Evolutionary conservation across 2,113 vertebrate species (phyloP), one percentile per base, ranked within the genome.

Genomic region (Turdus rufiventris): DNA sequence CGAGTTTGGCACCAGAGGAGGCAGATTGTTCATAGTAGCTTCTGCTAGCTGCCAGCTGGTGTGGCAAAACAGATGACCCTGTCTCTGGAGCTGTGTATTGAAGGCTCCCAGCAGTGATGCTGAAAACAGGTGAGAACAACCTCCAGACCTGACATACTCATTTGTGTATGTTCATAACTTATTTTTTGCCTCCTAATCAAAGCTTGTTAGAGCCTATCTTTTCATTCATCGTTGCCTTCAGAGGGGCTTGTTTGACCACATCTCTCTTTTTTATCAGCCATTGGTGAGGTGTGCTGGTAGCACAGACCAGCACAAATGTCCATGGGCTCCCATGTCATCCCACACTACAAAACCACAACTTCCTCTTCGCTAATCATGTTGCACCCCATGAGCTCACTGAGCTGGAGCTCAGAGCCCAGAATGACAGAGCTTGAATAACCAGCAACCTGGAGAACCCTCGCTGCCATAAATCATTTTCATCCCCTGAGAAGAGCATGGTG

Each of bases 31-130:
- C 81, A 56, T 25, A n/a, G 70, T 28, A n/a, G 84, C 48, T 66
- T 94, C 77, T 86, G 66, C 88, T 96, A 95, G 84, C 93, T 91
- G 85, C 93, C 96, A 94, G 92, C 93, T 96, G 93, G 91, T 53
- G 3, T 23, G 74, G 74, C 57, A 40, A 40, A 95, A 71, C 96
- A 96, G 95, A 91, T 94, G 92, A 88, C 87, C 45, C 68, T 54
- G 75, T 95, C 82, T 66, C 77, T 42, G 90, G 82, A 72, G 58
- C 74, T 58, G 70, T 36, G 65, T 34, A 3, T 3, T 33, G 65
- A 51, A 47, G 72, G 53, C 47, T 79, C 19, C 26, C 0, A 0
- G 76, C 56, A 74, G 65, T 1, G 63, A 74, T 31, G 80, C 80
- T 78, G 73, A 33, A 77, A 78, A 62, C 34, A 74, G 67, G 76